These are phyloP conservation scores for Girardinichthys multiradiatus DNA, from an alignment of 2,113 vertebrate species.

Conservation along the genomic window DNA sequence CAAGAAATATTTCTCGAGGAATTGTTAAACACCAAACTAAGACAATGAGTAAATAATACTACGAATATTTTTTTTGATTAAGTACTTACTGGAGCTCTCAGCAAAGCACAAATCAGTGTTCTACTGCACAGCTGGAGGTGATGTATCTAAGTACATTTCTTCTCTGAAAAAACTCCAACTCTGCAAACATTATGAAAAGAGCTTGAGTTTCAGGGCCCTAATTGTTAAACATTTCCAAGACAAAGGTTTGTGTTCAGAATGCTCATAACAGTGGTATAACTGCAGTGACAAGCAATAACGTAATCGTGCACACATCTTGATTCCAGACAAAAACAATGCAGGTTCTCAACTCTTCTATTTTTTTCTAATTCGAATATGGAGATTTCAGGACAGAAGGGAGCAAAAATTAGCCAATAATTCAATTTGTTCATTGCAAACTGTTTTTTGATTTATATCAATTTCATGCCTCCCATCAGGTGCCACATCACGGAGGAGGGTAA, in stretches of 20 bases:
- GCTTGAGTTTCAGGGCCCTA: background rate
- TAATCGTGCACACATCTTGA: background rate
- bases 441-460: slow-evolving; percentile 99
- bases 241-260: background rate
- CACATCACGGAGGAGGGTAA: slow-evolving; percentile 95
- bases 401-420: slow-evolving; percentile 80
- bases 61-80: background rate
- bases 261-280: background rate
- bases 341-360: slow-evolving; percentile 22
- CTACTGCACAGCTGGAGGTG: background rate
- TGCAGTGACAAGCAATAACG: background rate
- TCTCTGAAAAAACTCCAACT: background rate
- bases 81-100: background rate
- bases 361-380: slow-evolving; percentile 43
- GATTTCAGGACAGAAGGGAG: slow-evolving; percentile 34
- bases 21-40: too few species aligned
- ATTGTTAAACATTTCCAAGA: background rate
- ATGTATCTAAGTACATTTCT: background rate
- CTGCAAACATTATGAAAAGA: background rate
- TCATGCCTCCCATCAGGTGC: slow-evolving; percentile 93
- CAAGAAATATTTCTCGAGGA: too few species aligned
- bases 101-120: background rate
- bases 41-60: background rate
- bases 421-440: slow-evolving; percentile 86
- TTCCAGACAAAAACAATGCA: slow-evolving; percentile 5